A percentile compares a stretch with the other conserved stretches of the same genome.
Evolutionary conservation across 2,113 vertebrate species (phyloP).

Genomic region (Halcyon malimbica): DNA sequence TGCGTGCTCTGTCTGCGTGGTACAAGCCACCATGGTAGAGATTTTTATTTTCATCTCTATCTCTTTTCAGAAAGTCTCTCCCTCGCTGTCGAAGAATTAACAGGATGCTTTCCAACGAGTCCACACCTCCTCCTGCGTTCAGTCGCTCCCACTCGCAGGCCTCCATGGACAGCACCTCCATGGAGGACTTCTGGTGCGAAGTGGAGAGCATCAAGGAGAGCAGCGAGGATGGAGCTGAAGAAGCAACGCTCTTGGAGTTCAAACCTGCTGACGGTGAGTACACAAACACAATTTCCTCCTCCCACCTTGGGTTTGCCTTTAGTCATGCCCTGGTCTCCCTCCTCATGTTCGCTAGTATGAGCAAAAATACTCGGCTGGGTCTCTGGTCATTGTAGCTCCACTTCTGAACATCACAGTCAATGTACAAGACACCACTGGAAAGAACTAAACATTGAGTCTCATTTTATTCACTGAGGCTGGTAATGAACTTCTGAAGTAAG

Average conservation of each 20-base stretch:
- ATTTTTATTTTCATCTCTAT: neutral
- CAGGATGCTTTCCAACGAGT: slow-evolving; percentile 85
- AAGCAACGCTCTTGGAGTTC: slow-evolving; percentile 71
- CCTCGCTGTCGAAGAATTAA: slow-evolving; percentile 74
- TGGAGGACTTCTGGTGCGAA: slow-evolving; percentile 90
- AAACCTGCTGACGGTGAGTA: slow-evolving; percentile 82
- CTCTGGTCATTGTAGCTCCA: neutral
- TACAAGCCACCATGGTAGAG: neutral
- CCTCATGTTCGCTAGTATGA: rapidly evolving
- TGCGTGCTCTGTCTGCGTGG: neutral
- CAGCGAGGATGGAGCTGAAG: slow-evolving; percentile 69
- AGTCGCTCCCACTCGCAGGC: slow-evolving; percentile 79
- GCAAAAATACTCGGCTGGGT: neutral
- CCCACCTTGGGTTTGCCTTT: neutral
- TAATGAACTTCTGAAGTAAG: neutral
- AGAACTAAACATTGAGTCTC: neutral
- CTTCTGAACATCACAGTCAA: neutral
- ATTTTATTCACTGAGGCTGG: neutral
- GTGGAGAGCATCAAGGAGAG: slow-evolving; percentile 83
- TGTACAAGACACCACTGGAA: neutral
- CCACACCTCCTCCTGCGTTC: slow-evolving; percentile 68
- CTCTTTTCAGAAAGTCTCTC: slow-evolving; percentile 78
- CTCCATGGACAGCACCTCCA: slow-evolving; percentile 81
- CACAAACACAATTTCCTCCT: neutral
- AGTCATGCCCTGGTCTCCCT: neutral